phyloP scores from a whole-genome alignment of 2,113 vertebrate genomes.

The Rana temporaria region DNA sequence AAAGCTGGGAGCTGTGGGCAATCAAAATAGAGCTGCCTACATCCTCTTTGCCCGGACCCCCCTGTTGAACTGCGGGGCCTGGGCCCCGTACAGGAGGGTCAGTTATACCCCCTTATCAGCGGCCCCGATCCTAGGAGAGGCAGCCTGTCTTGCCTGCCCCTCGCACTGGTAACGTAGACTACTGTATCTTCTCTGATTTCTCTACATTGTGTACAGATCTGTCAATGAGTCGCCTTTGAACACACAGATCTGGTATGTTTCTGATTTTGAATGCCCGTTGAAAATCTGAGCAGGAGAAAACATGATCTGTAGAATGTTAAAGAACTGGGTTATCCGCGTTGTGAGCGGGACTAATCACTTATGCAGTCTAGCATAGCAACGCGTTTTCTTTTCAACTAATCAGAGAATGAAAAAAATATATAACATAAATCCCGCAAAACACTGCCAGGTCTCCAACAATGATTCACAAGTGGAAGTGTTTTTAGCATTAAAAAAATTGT shows the following conservation, averaged over 20 bases:
- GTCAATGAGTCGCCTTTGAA: neutral
- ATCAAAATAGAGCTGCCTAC: too few relatives aligned
- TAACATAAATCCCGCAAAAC: neutral
- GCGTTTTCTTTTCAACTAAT: slow-evolving; percentile 19
- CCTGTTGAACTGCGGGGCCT: too few relatives aligned
- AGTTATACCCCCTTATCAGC: too few relatives aligned
- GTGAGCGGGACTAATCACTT: neutral
- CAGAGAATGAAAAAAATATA: neutral
- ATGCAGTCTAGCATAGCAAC: neutral
- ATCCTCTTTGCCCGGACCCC: too few relatives aligned
- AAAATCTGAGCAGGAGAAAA: neutral
- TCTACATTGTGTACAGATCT: neutral
- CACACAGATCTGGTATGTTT: neutral
- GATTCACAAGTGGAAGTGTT: neutral
- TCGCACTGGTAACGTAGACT: neutral
- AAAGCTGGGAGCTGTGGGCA: too few relatives aligned
- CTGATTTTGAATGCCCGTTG: neutral
- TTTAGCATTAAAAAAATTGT: slow-evolving; percentile 11
- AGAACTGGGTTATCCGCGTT: slow-evolving; percentile 34
- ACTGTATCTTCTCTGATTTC: neutral
- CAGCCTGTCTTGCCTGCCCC: neutral
- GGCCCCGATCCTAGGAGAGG: too few relatives aligned
- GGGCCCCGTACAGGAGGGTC: too few relatives aligned
- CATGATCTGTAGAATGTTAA: slow-evolving; percentile 8
- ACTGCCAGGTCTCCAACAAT: slow-evolving; percentile 22